A percentile compares a stretch with the other conserved stretches of the same genome.
phyloP scores from a whole-genome alignment of 2,888 invertebrate species.

The Yponomeuta evonymella region DNA sequence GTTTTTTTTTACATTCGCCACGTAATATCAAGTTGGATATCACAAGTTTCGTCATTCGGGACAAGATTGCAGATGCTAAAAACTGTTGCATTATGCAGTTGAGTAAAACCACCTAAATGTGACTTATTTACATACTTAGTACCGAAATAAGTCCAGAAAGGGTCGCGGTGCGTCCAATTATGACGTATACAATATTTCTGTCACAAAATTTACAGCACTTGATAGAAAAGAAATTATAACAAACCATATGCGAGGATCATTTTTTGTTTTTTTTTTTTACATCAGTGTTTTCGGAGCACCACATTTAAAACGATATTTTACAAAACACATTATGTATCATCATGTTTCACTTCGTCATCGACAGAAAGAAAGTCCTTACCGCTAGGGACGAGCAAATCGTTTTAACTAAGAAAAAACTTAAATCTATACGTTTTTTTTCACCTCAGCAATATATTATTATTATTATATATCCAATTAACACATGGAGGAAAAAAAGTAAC shows the following conservation, averaged over 20 bases:
- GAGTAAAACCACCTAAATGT: neutral
- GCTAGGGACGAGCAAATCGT: constrained; percentile 7
- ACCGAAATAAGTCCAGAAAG: constrained; percentile 14
- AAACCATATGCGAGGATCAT: neutral
- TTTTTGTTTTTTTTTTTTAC: neutral
- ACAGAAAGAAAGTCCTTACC: constrained; percentile 13
- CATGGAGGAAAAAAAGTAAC: constrained; percentile 3
- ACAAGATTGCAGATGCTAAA: too few species aligned
- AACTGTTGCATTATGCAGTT: too few species aligned
- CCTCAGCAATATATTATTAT: constrained; percentile 10
- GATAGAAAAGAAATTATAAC: neutral
- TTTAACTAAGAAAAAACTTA: constrained; percentile 11
- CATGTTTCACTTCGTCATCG: constrained; percentile 18
- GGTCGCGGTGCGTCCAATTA: neutral
- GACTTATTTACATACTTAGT: neutral
- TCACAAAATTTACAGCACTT: constrained; percentile 7
- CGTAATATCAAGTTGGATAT: neutral
- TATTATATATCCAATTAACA: constrained; percentile 12
- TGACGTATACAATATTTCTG: neutral
- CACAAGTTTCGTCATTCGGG: neutral
- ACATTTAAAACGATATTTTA: constrained; percentile 20
- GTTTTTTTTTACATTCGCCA: neutral
- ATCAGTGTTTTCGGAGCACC: constrained; percentile 6
- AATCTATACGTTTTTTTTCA: neutral
- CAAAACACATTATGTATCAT: constrained; percentile 5